phyloP scores from a whole-genome alignment of 2,888 invertebrate species.

The Ochropleura leucogaster region DNA sequence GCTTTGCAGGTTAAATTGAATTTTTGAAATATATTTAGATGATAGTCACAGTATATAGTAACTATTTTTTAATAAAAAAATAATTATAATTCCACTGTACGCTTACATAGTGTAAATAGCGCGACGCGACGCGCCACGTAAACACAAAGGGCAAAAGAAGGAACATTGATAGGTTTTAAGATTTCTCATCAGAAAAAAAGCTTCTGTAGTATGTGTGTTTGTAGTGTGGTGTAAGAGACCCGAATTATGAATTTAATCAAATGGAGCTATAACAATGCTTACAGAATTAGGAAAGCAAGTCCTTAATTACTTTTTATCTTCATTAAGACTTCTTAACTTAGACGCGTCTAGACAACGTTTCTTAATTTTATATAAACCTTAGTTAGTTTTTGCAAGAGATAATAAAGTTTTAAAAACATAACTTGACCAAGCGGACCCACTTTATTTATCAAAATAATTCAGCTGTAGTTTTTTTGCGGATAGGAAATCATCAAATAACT shows the following conservation, averaged over 20 bases:
- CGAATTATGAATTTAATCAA: not conserved
- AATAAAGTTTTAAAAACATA: not conserved
- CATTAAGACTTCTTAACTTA: not conserved
- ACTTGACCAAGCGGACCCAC: not conserved
- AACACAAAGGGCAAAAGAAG: no score
- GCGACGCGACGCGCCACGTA: no score
- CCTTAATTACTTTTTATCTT: not conserved
- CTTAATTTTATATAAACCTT: slow-evolving; percentile 3
- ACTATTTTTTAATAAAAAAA: not conserved
- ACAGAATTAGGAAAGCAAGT: not conserved
- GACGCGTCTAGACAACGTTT: not conserved
- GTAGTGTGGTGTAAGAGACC: not conserved
- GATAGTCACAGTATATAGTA: not conserved
- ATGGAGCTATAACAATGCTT: not conserved
- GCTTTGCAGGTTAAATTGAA: not conserved
- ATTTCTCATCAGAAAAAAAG: no score
- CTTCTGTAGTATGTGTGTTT: no score
- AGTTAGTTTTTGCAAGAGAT: not conserved
- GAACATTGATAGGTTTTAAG: no score
- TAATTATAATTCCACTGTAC: not conserved
- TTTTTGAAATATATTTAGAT: not conserved
- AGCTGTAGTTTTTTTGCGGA: not conserved
- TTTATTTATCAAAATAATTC: not conserved
- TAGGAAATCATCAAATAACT: no score
- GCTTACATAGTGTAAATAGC: no score